Evolutionary conservation across 1,140 invertebrate species (phyloP), one percentile per base, ranked within the genome.

Genomic region (Globodera ellingtonae): DNA sequence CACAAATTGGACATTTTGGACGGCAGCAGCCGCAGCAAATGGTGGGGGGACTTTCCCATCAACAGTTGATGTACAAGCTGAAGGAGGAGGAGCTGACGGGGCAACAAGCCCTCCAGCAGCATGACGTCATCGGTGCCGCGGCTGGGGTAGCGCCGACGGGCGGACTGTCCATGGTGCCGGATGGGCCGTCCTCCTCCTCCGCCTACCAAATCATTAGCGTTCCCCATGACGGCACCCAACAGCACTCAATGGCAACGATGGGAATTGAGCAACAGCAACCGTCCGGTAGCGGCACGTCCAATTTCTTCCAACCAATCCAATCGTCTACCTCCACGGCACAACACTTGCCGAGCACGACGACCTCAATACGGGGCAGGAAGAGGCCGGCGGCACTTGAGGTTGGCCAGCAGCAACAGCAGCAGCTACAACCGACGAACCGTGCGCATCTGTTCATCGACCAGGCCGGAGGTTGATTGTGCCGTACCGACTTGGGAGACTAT

Each of bases 201-300:
- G n/a, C 73, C 18, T 75, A 75, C 62, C 73, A 75, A 48, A 59
- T 75, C 52, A 75, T 75, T 21, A 75, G 44, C 73, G 24, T 75
- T 75, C 73, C 46, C 69, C 69, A 48, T 48, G 35, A 15, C 15
- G 8, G 69, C 15, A 8, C 47, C 69, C n/a, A 66, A 3, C n/a
- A 66, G n/a, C 21, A 66, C 65, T 66, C 35, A n/a, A 70, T 65
- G 18, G 74, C 44, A 46, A 48, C 67, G 46, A 8, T 13, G 35
- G 46, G 7, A 70, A 47, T 52, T 46, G 56, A 75, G 18, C 73
- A 75, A 75, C 73, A 75, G 10, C 73, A 75, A 56, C 73, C 72
- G 46, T 35, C 10, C 73, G 50, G 46, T 15, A 15, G 46, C 35
- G 73, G 73, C 15, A 75, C 47, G 15, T 7, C 67, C 50, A 52